Percentiles rank a stretch among this genome's conserved stretches.
Conservation (phyloP, 2,888 invertebrate species). For the Idaea straminata region DNA sequence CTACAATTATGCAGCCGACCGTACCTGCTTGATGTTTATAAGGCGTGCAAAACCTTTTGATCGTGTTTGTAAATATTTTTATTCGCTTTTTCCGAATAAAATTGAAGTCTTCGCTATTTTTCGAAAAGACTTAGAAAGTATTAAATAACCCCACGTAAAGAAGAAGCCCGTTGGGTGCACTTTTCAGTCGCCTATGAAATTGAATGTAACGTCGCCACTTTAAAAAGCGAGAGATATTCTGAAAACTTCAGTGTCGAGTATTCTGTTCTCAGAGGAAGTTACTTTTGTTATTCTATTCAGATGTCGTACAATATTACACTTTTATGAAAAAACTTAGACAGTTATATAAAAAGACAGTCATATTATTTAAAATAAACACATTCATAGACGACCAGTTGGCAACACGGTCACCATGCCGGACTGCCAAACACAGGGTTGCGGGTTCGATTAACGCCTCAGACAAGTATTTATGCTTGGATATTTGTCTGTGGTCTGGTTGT, state of each 20-base stretch:
- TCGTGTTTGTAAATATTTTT: background rate
- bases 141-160: conserved; percentile 28
- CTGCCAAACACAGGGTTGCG: too few species aligned
- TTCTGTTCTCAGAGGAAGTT: conserved; percentile 2
- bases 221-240: conserved; percentile 21
- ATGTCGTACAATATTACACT: conserved; percentile 2
- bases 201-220: conserved; percentile 29
- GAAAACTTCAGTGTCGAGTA: conserved; percentile 14
- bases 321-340: background rate
- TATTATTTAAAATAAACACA: too few species aligned
- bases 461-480: too few species aligned
- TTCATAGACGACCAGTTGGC: too few species aligned
- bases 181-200: conserved; percentile 32
- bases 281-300: background rate
- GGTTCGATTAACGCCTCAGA: too few species aligned
- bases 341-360: too few species aligned
- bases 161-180: conserved; percentile 27
- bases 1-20: too few species aligned
- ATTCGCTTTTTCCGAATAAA: conserved; percentile 9
- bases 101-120: background rate
- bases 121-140: conserved; percentile 16
- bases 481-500: too few species aligned
- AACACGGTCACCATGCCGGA: too few species aligned
- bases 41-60: background rate
- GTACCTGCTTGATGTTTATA: too few species aligned